Base-by-base conservation (phyloP, 2,797 vertebrate genomes). In the Ctenosaura bakeri region DNA sequence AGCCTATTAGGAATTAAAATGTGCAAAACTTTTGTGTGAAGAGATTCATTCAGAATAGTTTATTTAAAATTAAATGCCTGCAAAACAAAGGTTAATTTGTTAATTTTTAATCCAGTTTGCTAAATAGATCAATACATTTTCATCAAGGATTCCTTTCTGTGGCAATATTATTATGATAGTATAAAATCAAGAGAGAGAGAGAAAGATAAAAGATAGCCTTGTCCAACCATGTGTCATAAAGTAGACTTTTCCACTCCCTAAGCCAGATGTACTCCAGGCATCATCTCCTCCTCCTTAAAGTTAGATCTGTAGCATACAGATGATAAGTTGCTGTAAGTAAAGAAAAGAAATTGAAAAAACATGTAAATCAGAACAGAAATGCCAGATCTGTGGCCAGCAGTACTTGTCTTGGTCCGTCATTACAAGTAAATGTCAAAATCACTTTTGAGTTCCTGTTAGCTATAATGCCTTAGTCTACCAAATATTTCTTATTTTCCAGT, bases 371-470 rank as follows among this genome's bases (percentile, higher is more conserved):
- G 9, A 64, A 16, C 9, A 79, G 24, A 89, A 50, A 5, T 78
- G 56, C 59, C 69, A 35, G 10, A 59, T 74, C 26, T 83, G 38
- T 50, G 66, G 10, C 35, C 69, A 16, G 32, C 29, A 89, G 42
- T 24, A 59, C 73, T 56, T 42, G 71, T 73, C 80, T 64, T 86
- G 6, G 46, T 56, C 38, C 22, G 46, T 73, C 7, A 3, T n/a
- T 90, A 42, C 54, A 10, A 35, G 6, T 71, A 78, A 79, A 29
- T 81, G 6, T n/a, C 77, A n/a, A 3, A 3, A 0, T 66, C 2
- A 8, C 84, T 92, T 86, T n/a, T 38, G 32, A 14, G 81, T 14
- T 20, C 86, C 83, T 71, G 87, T 86, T 92, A 42, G 74, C 20
- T 62, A 6, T 83, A 35, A 1, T 1, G 18, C 66, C 3, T 32